phyloP scores from a whole-genome alignment of 2,888 invertebrate genomes.

The Drosophila kambysellisi region DNA sequence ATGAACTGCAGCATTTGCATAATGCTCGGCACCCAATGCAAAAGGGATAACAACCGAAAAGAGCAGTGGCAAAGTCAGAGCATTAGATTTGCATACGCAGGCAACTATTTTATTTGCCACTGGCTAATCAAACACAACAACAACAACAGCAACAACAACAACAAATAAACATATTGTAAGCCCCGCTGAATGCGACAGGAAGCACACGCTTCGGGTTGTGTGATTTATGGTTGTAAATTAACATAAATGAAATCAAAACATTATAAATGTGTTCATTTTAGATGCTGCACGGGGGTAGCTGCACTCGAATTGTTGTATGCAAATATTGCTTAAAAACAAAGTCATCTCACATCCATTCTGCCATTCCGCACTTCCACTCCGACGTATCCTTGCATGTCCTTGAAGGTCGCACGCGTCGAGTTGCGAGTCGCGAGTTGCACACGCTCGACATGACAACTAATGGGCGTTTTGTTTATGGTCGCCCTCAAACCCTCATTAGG shows the following conservation, averaged over 20 bases:
- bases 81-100: conserved; percentile 52
- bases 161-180: conserved; percentile 53
- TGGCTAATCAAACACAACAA: conserved; percentile 65
- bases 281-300: conserved; percentile 25
- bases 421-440: background rate
- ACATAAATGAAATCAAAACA: conserved; percentile 83
- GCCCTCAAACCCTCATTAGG: conserved; percentile 72
- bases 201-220: conserved; percentile 80
- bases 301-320: conserved; percentile 66
- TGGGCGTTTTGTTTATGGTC: conserved; percentile 80
- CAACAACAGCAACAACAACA: conserved; percentile 44
- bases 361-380: conserved; percentile 8
- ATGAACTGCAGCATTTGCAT: conserved; percentile 70
- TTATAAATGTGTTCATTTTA: conserved; percentile 77
- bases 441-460: conserved; percentile 61
- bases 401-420: conserved; percentile 75
- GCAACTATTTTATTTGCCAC: conserved; percentile 9
- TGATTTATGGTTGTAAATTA: conserved; percentile 81
- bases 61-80: conserved; percentile 49
- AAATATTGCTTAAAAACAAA: conserved; percentile 67
- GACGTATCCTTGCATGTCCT: conserved; percentile 48
- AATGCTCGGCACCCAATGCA: conserved; percentile 44
- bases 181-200: conserved; percentile 72
- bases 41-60: conserved; percentile 61
- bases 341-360: conserved; percentile 56